phyloP scores from a whole-genome alignment of 2,888 invertebrate genomes.

The Cantharis flavilabris region DNA sequence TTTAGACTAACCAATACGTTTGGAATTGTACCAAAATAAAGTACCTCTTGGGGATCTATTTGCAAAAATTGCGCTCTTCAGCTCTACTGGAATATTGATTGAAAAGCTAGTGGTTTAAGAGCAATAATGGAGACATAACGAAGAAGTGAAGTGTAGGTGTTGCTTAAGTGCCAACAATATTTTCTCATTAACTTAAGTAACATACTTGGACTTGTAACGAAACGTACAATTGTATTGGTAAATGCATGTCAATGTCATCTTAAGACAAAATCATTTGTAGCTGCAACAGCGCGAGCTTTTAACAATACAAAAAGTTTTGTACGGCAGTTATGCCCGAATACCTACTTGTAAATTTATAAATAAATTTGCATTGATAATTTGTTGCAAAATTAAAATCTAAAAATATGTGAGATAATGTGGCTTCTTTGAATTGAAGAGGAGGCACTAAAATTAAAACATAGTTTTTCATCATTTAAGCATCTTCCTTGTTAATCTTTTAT shows the following conservation, averaged over 20 bases:
- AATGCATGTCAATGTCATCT: neutral
- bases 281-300: neutral
- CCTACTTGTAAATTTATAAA: neutral
- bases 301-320: neutral
- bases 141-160: neutral
- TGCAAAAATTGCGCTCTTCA: neutral
- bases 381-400: neutral
- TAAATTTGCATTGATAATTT: neutral
- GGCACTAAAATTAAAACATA: neutral
- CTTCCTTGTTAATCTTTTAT: conserved; percentile 6
- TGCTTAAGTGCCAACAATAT: neutral
- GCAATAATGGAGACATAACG: neutral
- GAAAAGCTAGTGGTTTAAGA: neutral
- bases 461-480: neutral
- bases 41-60: neutral
- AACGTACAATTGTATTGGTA: neutral
- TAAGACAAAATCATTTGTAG: neutral
- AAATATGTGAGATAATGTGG: neutral
- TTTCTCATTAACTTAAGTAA: neutral
- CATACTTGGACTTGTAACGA: neutral
- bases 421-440: neutral
- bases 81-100: neutral
- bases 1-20: neutral
- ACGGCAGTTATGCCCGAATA: neutral
- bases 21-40: neutral